These are phyloP conservation scores for Bombus consobrinus DNA, from an alignment of 1,140 invertebrate genomes.

Conservation along the genomic window DNA sequence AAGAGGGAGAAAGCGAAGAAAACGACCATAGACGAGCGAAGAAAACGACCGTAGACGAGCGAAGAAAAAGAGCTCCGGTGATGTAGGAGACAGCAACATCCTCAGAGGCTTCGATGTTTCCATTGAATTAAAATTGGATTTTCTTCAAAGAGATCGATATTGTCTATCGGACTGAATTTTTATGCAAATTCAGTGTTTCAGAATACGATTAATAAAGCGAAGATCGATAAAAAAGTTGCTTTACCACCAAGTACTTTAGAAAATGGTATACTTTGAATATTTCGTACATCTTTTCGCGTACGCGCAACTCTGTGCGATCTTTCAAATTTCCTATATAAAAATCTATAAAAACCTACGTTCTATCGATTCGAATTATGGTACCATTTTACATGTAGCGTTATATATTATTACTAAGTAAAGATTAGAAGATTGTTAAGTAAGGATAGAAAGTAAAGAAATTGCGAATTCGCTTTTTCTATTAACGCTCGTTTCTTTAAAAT, in stretches of 20 bases:
- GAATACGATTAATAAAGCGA: no score
- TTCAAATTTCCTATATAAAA: no score
- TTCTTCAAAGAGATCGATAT: not conserved
- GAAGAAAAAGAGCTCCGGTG: not conserved
- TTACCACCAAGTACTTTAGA: no score
- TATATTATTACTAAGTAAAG: no score
- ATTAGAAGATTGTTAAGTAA: no score
- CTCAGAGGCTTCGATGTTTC: not conserved
- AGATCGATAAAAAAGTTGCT: no score
- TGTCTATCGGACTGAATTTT: not conserved
- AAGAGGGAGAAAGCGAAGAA: slow-evolving; percentile 34
- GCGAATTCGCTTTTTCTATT: not conserved
- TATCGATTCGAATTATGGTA: not conserved
- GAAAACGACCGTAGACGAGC: not conserved
- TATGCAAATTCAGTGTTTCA: no score
- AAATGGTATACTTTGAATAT: no score
- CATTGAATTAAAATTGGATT: not conserved
- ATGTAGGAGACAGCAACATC: not conserved
- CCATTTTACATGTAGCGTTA: not conserved
- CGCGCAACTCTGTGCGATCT: accelerated
- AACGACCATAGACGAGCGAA: not conserved
- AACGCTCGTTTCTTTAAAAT: not conserved
- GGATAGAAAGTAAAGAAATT: not conserved
- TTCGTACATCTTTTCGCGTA: no score
- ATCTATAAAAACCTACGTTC: no score